Conservation (phyloP, 2,113 vertebrate genomes). For the Scopus umbretta region DNA sequence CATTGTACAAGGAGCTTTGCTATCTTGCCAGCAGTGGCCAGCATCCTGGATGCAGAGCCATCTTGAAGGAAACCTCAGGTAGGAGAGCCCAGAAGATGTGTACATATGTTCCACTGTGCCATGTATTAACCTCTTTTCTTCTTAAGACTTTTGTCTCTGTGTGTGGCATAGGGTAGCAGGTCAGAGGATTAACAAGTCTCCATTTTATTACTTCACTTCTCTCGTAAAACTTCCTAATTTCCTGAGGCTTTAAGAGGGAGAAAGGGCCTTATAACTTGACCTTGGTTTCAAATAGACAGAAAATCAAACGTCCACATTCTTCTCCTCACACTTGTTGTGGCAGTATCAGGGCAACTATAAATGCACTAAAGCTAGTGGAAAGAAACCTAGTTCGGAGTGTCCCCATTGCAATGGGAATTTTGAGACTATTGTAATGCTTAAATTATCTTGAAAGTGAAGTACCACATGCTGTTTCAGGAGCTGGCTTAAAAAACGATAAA, state of each 20-base stretch:
- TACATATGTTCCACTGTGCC: background rate
- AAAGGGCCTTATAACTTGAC: background rate
- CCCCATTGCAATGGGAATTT: background rate
- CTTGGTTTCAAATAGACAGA: background rate
- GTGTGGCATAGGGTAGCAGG: background rate
- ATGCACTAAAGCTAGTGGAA: background rate
- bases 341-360: background rate
- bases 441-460: background rate
- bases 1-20: background rate
- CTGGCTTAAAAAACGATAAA: background rate
- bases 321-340: background rate
- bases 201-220: background rate
- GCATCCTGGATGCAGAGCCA: background rate
- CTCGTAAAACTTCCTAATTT: background rate
- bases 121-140: background rate
- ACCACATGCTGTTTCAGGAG: background rate
- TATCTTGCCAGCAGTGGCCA: background rate
- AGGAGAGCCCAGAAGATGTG: background rate
- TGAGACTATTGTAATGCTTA: background rate
- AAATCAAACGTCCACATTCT: background rate
- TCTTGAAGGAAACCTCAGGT: background rate
- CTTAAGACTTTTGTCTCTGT: background rate
- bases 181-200: background rate
- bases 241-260: background rate
- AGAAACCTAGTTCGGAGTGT: background rate